These are phyloP conservation scores for Chaetodon auriga DNA, from an alignment of 2,113 vertebrate genomes.

Conservation along the genomic window DNA sequence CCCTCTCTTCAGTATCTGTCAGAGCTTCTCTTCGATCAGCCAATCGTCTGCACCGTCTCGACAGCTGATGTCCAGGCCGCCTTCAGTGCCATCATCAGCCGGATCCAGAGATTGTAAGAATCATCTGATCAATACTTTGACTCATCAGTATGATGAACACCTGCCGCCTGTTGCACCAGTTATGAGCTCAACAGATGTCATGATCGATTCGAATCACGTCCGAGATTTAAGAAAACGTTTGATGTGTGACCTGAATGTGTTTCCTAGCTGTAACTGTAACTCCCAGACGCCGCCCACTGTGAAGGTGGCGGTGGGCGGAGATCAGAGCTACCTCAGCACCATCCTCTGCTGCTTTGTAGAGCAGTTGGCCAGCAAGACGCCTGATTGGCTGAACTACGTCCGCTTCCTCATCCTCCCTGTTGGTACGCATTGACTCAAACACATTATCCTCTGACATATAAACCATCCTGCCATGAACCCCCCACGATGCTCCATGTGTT, in stretches of 20 bases:
- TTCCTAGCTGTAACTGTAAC: slow-evolving; percentile 80
- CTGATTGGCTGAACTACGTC: slow-evolving; percentile 83
- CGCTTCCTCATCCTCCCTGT: slow-evolving; percentile 81
- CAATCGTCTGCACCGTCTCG: slow-evolving; percentile 80
- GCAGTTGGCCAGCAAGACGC: slow-evolving; percentile 83
- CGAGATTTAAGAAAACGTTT: background rate
- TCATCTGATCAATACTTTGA: background rate
- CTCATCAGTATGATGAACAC: background rate
- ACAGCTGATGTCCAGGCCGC: slow-evolving; percentile 78
- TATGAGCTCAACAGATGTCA: no score
- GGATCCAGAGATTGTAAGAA: slow-evolving; percentile 80
- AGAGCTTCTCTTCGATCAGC: slow-evolving; percentile 78
- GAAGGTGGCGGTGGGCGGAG: slow-evolving; percentile 81
- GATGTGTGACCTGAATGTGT: background rate
- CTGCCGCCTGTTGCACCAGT: background rate
- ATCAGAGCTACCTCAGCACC: slow-evolving; percentile 81
- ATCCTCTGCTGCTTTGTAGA: slow-evolving; percentile 83
- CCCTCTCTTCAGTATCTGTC: slow-evolving; percentile 68
- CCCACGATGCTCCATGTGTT: slow-evolving; percentile 15
- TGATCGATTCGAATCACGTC: no score
- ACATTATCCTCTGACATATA: background rate
- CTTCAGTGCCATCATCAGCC: slow-evolving; percentile 80
- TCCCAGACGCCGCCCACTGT: slow-evolving; percentile 78
- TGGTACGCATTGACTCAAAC: slow-evolving; percentile 43
- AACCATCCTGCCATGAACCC: background rate